A percentile compares a stretch with the other conserved stretches of the same genome.
Conservation (phyloP, 2,888 invertebrate species). For the Punctoribates punctum region DNA sequence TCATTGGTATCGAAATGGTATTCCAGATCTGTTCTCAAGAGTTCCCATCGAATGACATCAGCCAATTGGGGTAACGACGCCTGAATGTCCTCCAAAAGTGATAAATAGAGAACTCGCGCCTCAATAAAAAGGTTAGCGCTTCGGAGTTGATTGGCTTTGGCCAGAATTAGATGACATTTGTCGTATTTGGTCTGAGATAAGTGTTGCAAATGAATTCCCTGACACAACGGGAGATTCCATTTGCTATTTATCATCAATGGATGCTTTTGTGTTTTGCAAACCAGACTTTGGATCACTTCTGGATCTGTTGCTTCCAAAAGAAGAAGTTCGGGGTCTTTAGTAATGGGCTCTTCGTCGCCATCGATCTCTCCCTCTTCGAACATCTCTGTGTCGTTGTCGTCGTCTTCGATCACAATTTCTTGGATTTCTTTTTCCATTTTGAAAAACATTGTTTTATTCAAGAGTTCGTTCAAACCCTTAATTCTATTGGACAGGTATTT, state of each 20-base stretch:
- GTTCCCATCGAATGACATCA: slow-evolving; percentile 42
- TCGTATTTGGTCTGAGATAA: slow-evolving; percentile 21
- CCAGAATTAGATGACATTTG: slow-evolving; percentile 46
- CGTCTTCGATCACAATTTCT: not conserved
- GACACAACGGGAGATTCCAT: slow-evolving; percentile 40
- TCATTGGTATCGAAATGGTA: slow-evolving; percentile 41
- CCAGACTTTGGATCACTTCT: slow-evolving; percentile 44
- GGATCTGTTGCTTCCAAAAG: slow-evolving; percentile 45
- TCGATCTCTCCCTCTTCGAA: slow-evolving; percentile 44
- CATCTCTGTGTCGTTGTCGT: slow-evolving; percentile 7
- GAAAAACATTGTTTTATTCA: slow-evolving; percentile 13
- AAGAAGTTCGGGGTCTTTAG: slow-evolving; percentile 41
- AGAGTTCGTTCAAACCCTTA: not conserved
- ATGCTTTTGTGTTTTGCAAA: slow-evolving; percentile 35
- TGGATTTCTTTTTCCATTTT: not conserved
- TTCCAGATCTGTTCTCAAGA: slow-evolving; percentile 43
- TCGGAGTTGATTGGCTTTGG: slow-evolving; percentile 48
- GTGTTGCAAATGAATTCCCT: slow-evolving; percentile 24
- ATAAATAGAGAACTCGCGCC: slow-evolving; percentile 41
- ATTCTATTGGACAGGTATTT: slow-evolving; percentile 31
- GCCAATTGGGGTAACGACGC: slow-evolving; percentile 42
- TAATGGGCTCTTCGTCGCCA: slow-evolving; percentile 30
- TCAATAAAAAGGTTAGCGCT: slow-evolving; percentile 43
- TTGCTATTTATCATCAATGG: slow-evolving; percentile 41
- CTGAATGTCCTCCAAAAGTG: slow-evolving; percentile 44